These are phyloP conservation scores for Aix galericulata DNA, from an alignment of 2,113 vertebrate species.

Conservation along the genomic window DNA sequence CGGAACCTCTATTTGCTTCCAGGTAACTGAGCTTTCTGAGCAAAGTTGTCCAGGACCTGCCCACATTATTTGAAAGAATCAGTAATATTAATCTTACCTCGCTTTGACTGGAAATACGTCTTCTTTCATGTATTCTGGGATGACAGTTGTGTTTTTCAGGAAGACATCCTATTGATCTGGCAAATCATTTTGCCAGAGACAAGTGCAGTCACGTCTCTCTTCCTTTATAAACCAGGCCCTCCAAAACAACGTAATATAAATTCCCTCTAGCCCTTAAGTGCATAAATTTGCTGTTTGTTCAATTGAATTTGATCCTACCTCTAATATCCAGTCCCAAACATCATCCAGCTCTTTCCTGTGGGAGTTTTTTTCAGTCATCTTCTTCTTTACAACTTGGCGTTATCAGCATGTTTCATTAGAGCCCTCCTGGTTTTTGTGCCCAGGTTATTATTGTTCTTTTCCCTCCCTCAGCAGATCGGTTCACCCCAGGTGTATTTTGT, in stretches of 20 bases:
- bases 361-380: background rate
- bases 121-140: background rate
- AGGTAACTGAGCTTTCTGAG: background rate
- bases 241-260: background rate
- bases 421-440: background rate
- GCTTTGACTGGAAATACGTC: constrained; percentile 23
- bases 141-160: constrained; percentile 33
- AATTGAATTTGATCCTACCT: constrained; percentile 11
- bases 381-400: background rate
- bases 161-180: constrained; percentile 41
- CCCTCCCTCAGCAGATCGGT: background rate
- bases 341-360: background rate
- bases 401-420: background rate
- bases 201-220: background rate
- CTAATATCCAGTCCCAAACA: background rate
- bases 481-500: background rate
- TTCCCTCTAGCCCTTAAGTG: constrained; percentile 39
- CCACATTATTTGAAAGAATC: background rate
- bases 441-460: background rate
- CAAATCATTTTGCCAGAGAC: constrained; percentile 35
- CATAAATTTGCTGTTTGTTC: constrained; percentile 22
- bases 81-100: constrained; percentile 26
- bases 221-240: background rate
- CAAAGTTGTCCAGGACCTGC: background rate
- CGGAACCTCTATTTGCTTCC: background rate